Evolutionary conservation across 1,140 invertebrate genomes (phyloP), one percentile per base, ranked within the genome.

Genomic region (Thalassaphorura encarpata): DNA sequence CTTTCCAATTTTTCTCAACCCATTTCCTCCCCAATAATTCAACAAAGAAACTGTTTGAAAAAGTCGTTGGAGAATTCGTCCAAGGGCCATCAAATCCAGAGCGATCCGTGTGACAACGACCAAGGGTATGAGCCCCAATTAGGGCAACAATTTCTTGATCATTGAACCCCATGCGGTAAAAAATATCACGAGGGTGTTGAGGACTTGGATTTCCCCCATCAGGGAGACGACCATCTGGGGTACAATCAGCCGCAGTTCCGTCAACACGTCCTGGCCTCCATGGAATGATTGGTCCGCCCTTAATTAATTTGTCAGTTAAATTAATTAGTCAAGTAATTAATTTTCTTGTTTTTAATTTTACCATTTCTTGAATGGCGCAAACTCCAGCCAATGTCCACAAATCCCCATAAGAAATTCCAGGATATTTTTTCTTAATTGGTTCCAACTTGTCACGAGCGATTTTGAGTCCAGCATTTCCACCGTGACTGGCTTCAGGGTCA

Each of bases 351-450:
- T 55, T 26, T 47, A 57, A 40, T 31, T 31, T 36, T 23, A 58
- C 50, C 52, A 58, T 53, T 54, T 58, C 40, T 27, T 61, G 60
- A 31, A 61, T 31, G 11, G 54, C 60, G 19, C 45, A 47, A 36
- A 58, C 46, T 21, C 60, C 60, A 27, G 60, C 60, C 21, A 61
- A 41, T 8, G 60, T 61, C 60, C 60, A 61, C 41, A 61, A 58
- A 51, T 61, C 60, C 5, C 54, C 60, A 33, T 61, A 61, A 33
- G 51, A 54, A 49, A 61, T 57, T 15, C 46, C 39, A 18, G 54
- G 51, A 46, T 47, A 58, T 40, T 54, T 56, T 33, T 57, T 49
- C 26, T 61, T 61, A 21, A 61, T 45, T 46, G 48, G 39, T 51
- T 61, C 60, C 24, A 61, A 50, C 33, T 54, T 61, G 26, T 54